phyloP scores from a whole-genome alignment of 2,113 vertebrate genomes.

The Morone saxatilis region DNA sequence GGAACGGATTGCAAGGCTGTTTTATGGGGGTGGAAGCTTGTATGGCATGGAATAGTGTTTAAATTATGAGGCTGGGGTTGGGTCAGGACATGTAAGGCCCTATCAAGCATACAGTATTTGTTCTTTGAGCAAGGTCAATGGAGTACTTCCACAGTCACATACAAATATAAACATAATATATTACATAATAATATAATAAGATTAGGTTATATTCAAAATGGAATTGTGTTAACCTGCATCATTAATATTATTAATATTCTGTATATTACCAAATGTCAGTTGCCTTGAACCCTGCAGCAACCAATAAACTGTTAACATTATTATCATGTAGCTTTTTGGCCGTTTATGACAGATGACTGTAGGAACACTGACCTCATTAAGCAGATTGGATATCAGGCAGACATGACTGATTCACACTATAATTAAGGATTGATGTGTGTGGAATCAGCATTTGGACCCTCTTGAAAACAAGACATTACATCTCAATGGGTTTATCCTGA shows the following conservation, averaged over 20 bases:
- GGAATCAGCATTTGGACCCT: too few species aligned
- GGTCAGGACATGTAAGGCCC: background rate
- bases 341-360: background rate
- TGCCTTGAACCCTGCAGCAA: background rate
- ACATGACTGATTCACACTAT: background rate
- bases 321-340: background rate
- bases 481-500: too few species aligned
- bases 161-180: background rate
- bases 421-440: background rate
- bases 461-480: too few species aligned
- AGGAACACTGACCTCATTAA: background rate
- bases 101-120: constrained; percentile 9
- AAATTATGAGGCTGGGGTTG: constrained; percentile 23
- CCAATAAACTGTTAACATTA: background rate
- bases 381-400: background rate
- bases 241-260: background rate
- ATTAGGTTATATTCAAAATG: background rate
- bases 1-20: constrained; percentile 29
- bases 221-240: background rate
- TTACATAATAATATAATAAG: background rate
- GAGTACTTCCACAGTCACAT: background rate
- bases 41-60: background rate
- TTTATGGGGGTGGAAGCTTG: constrained; percentile 32
- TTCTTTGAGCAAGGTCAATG: constrained; percentile 25
- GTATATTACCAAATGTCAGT: background rate